phyloP scores from a whole-genome alignment of 2,888 invertebrate genomes.

The Leptinotarsa rubiginosa region DNA sequence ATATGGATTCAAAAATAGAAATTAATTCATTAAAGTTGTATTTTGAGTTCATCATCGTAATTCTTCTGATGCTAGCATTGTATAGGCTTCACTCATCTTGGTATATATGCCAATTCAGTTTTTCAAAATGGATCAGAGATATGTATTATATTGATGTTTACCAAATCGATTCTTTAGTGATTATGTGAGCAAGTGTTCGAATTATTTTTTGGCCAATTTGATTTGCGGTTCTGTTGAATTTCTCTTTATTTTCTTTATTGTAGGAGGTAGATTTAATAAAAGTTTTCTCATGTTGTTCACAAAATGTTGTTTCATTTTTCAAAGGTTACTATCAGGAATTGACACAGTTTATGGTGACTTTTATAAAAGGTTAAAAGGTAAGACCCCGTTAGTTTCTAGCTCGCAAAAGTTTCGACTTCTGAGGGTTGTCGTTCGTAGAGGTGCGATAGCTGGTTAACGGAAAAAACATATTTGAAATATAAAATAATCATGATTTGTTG shows the following conservation, averaged over 20 bases:
- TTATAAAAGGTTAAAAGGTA: too few relatives aligned
- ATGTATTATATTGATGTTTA: slow-evolving; percentile 40
- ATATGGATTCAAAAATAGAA: background rate
- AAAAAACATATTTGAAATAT: too few relatives aligned
- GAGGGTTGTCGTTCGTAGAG: too few relatives aligned
- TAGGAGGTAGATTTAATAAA: slow-evolving; percentile 55
- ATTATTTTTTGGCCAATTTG: slow-evolving; percentile 37
- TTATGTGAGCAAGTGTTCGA: slow-evolving; percentile 43
- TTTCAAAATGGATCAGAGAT: slow-evolving; percentile 28
- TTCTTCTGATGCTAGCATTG: slow-evolving; percentile 18
- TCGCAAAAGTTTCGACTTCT: too few relatives aligned
- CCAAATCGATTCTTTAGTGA: slow-evolving; percentile 48
- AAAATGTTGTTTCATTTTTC: slow-evolving; percentile 18
- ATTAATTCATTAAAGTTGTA: background rate
- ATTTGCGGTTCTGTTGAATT: slow-evolving; percentile 48
- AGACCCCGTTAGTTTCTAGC: too few relatives aligned
- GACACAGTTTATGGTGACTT: too few relatives aligned
- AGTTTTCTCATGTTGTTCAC: slow-evolving; percentile 55
- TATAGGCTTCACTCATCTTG: slow-evolving; percentile 3
- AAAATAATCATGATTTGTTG: too few relatives aligned
- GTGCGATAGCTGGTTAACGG: too few relatives aligned
- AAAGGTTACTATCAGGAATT: background rate
- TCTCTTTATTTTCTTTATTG: slow-evolving; percentile 51
- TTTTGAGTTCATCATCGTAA: slow-evolving; percentile 14
- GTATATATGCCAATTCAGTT: slow-evolving; percentile 35